Conservation (phyloP, 2,888 invertebrate species). For the Lysandra bellargus region DNA sequence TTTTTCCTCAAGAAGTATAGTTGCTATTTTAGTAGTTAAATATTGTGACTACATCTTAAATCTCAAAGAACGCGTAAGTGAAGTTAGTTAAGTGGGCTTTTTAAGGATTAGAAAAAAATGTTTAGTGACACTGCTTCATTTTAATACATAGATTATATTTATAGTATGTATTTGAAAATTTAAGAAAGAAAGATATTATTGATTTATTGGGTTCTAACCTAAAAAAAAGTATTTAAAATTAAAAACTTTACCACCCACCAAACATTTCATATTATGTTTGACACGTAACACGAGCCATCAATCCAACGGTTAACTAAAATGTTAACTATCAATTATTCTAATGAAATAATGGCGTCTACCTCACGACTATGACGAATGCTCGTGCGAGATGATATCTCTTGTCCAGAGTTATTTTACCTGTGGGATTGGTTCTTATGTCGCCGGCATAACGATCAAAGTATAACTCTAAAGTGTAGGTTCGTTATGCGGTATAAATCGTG, state of each 20-base stretch:
- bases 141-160: too few species aligned
- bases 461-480: not conserved
- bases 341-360: slow-evolving; percentile 67
- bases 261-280: slow-evolving; percentile 50
- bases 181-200: too few species aligned
- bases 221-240: not conserved
- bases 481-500: slow-evolving; percentile 19
- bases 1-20: too few species aligned
- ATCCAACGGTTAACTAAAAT: slow-evolving; percentile 67
- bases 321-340: slow-evolving; percentile 73
- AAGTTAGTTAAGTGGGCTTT: too few species aligned
- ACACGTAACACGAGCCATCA: slow-evolving; percentile 69
- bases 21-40: too few species aligned
- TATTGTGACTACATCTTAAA: too few species aligned
- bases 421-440: not conserved
- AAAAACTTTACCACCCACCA: slow-evolving; percentile 51
- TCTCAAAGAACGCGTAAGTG: too few species aligned
- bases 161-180: too few species aligned
- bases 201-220: too few species aligned
- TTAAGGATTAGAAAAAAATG: too few species aligned
- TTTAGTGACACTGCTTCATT: too few species aligned
- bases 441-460: not conserved
- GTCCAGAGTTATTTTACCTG: not conserved
- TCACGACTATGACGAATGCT: slow-evolving; percentile 58
- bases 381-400: slow-evolving; percentile 28